Conservation (phyloP, 2,888 invertebrate genomes). For the Conomelus anceps region DNA sequence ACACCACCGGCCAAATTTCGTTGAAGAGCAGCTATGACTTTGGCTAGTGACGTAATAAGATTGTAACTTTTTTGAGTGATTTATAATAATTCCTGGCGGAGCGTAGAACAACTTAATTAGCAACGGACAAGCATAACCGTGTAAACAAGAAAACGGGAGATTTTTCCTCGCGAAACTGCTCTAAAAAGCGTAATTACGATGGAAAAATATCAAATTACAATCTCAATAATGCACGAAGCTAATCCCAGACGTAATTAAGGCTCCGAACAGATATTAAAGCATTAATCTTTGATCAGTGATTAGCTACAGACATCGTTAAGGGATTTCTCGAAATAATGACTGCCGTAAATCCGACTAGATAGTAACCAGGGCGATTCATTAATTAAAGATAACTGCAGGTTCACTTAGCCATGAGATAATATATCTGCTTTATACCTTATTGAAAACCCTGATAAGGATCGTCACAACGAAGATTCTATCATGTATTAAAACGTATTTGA, state of each 20-base stretch:
- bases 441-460: neutral
- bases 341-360: neutral
- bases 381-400: neutral
- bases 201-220: neutral
- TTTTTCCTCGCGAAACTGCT: neutral
- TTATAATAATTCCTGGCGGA: neutral
- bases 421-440: neutral
- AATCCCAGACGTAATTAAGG: neutral
- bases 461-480: neutral
- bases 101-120: neutral
- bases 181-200: neutral
- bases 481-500: neutral
- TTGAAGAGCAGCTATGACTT: neutral
- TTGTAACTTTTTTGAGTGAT: neutral
- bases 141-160: neutral
- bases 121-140: neutral
- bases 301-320: neutral
- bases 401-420: neutral
- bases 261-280: neutral
- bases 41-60: neutral
- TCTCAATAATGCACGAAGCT: neutral
- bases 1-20: neutral
- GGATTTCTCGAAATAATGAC: neutral
- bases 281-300: neutral
- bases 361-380: neutral